These are phyloP conservation scores for Phoeniculus purpureus DNA, from an alignment of 2,797 vertebrate genomes.

Conservation along the genomic window DNA sequence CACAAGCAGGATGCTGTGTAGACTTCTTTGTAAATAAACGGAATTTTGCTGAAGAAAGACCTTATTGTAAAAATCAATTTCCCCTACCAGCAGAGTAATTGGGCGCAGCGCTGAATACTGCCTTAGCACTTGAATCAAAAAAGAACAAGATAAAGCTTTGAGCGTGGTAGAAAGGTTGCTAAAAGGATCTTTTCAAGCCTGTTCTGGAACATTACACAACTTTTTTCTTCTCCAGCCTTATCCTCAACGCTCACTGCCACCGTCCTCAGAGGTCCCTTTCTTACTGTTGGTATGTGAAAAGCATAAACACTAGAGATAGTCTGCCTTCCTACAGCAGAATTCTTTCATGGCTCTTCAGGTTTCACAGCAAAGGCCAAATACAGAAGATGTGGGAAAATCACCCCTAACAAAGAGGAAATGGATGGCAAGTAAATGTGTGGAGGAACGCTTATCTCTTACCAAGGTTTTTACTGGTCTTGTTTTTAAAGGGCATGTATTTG, in stretches of 20 bases:
- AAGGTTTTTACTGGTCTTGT: background rate
- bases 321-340: background rate
- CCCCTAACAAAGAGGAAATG: background rate
- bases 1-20: background rate
- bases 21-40: slow-evolving; percentile 19
- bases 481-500: background rate
- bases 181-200: slow-evolving; percentile 30
- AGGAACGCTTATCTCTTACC: background rate
- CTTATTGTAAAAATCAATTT: slow-evolving; percentile 21
- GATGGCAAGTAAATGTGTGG: background rate
- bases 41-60: background rate
- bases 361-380: slow-evolving; percentile 12
- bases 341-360: slow-evolving; percentile 7
- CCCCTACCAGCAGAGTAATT: background rate
- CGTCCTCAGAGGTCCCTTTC: background rate
- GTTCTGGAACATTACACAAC: background rate
- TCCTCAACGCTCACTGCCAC: background rate
- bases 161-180: background rate
- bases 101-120: background rate
- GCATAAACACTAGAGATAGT: background rate
- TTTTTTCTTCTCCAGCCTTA: slow-evolving; percentile 14
- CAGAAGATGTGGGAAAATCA: background rate
- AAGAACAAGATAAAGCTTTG: slow-evolving; percentile 18
- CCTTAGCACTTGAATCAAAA: background rate
- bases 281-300: background rate